These are phyloP conservation scores for Anseranas semipalmata DNA, from an alignment of 2,113 vertebrate genomes.

Conservation along the genomic window DNA sequence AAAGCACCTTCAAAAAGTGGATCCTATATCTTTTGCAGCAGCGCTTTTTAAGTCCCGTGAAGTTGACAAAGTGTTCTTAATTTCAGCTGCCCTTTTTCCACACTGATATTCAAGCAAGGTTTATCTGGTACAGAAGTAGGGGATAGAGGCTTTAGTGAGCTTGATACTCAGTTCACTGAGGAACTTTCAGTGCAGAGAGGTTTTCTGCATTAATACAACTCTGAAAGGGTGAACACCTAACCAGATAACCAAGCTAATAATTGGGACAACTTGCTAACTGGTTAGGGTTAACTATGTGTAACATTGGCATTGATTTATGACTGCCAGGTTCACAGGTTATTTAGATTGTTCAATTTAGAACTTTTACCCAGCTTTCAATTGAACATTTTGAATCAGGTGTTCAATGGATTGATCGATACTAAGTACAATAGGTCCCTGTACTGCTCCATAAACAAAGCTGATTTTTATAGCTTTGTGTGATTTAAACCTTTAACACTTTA, in stretches of 20 bases:
- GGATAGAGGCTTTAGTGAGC: not conserved
- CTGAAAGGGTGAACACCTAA: not conserved
- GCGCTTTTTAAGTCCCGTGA: not conserved
- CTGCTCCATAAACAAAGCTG: conserved; percentile 48
- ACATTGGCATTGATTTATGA: conserved; percentile 43
- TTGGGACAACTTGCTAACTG: conserved; percentile 37
- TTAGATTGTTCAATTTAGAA: conserved; percentile 44
- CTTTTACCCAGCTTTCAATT: conserved; percentile 46
- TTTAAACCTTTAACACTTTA: conserved; percentile 52
- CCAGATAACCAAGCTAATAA: not conserved
- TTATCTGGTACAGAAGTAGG: not conserved
- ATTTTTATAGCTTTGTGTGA: conserved; percentile 46
- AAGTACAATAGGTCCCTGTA: conserved; percentile 56
- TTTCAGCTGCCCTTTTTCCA: not conserved
- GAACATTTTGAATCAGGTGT: conserved; percentile 54
- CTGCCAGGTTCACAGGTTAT: conserved; percentile 24
- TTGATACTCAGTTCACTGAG: not conserved
- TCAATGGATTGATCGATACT: conserved; percentile 50
- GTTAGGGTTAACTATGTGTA: conserved; percentile 44
- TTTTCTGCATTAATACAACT: not conserved
- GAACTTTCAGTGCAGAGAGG: not conserved
- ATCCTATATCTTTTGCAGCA: not conserved
- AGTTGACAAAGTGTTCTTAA: not conserved
- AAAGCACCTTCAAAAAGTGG: not conserved
- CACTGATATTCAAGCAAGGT: not conserved